A percentile compares a stretch with the other conserved stretches of the same genome.
Evolutionary conservation across 2,888 invertebrate species (phyloP).

Genomic region (Mongoloraphidia duomilia): DNA sequence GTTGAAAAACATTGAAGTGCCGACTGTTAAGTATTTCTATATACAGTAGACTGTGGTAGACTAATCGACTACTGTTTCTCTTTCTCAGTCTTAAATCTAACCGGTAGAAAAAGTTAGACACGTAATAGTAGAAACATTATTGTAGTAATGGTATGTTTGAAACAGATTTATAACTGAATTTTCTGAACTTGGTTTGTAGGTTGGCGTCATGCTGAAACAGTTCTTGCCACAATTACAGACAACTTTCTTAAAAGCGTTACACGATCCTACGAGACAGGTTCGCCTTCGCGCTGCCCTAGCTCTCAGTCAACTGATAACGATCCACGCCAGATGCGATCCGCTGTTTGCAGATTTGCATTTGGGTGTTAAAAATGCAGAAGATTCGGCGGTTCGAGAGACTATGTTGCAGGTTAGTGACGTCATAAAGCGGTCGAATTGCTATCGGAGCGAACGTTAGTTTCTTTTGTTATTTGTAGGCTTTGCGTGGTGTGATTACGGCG

Average conservation of each 20-base stretch:
- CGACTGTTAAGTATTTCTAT: too few relatives aligned
- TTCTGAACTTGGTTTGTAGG: conserved; percentile 35
- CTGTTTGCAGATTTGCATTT: conserved; percentile 87
- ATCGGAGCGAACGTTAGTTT: conserved; percentile 2
- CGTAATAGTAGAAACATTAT: too few relatives aligned
- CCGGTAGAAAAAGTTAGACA: too few relatives aligned
- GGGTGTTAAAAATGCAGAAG: conserved; percentile 71
- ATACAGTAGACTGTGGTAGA: too few relatives aligned
- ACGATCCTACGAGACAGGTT: conserved; percentile 77
- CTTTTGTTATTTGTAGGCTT: conserved; percentile 57
- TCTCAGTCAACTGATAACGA: conserved; percentile 72
- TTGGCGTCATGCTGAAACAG: conserved; percentile 88
- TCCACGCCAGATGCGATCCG: conserved; percentile 88
- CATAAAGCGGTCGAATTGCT: not conserved
- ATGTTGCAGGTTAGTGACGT: conserved; percentile 4
- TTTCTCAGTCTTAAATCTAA: too few relatives aligned
- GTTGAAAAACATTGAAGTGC: too few relatives aligned
- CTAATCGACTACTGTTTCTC: too few relatives aligned
- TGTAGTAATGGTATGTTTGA: too few relatives aligned
- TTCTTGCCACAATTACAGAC: conserved; percentile 98
- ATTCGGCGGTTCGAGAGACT: conserved; percentile 47
- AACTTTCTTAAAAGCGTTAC: conserved; percentile 89
- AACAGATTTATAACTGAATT: not conserved
- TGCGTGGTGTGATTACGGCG: conserved; percentile 69
- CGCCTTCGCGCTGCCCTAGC: conserved; percentile 81